These are phyloP conservation scores for Manis pentadactyla DNA, from an alignment of 2,797 vertebrate genomes.

Conservation along the genomic window DNA sequence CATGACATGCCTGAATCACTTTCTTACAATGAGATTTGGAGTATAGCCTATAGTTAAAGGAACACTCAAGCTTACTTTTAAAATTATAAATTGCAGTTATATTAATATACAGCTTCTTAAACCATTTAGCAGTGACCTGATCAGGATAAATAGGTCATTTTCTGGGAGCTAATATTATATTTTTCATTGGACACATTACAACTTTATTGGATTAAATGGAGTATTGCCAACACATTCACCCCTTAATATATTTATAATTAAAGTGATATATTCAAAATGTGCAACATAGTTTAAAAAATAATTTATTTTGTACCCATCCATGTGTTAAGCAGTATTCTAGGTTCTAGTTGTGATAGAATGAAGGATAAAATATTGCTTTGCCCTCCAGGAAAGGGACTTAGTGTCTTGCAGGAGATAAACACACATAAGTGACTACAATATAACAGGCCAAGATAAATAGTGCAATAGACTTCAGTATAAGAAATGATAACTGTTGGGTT, in stretches of 20 bases:
- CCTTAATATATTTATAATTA: slow-evolving; percentile 41
- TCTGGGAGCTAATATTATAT: slow-evolving; percentile 64
- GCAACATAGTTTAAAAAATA: slow-evolving; percentile 7
- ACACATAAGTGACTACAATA: slow-evolving; percentile 59
- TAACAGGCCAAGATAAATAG: slow-evolving; percentile 58
- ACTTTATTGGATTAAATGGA: slow-evolving; percentile 39
- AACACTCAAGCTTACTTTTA: slow-evolving; percentile 42
- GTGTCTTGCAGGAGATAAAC: slow-evolving; percentile 59
- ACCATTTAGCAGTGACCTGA: slow-evolving; percentile 47
- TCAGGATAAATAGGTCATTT: slow-evolving; percentile 67
- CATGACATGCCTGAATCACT: slow-evolving; percentile 49
- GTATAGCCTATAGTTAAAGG: slow-evolving; percentile 60
- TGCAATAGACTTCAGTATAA: slow-evolving; percentile 35
- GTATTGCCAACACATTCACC: neutral
- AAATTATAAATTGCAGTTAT: slow-evolving; percentile 58
- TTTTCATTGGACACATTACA: slow-evolving; percentile 27
- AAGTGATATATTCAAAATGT: slow-evolving; percentile 10
- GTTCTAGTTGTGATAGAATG: neutral
- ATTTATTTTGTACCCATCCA: slow-evolving; percentile 20
- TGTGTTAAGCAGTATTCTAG: neutral
- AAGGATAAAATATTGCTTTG: slow-evolving; percentile 40
- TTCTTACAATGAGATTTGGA: slow-evolving; percentile 60
- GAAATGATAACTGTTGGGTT: neutral
- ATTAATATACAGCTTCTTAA: slow-evolving; percentile 63
- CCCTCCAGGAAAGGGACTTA: slow-evolving; percentile 35